Conservation (phyloP, 2,888 invertebrate genomes). For the Galerucella nymphaeae region DNA sequence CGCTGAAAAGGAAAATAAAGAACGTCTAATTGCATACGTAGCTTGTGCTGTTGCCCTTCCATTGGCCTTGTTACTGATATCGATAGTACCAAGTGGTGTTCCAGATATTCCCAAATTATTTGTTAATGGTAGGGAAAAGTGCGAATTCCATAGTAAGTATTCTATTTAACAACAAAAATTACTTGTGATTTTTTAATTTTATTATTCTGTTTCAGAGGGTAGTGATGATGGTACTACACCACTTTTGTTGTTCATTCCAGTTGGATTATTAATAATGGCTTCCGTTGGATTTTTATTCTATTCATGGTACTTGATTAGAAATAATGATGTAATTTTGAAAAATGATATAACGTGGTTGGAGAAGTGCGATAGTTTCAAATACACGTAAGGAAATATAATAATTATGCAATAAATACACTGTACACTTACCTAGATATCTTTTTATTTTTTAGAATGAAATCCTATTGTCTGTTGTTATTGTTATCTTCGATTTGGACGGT, state of each 20-base stretch:
- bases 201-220: background rate
- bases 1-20: background rate
- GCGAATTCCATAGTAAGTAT: slow-evolving; percentile 56
- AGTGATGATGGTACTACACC: slow-evolving; percentile 42
- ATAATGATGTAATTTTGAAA: slow-evolving; percentile 26
- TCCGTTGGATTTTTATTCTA: slow-evolving; percentile 41
- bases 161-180: too few relatives aligned
- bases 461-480: slow-evolving; percentile 43
- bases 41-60: slow-evolving; percentile 48
- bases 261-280: slow-evolving; percentile 45
- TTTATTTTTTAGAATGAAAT: slow-evolving; percentile 46
- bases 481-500: slow-evolving; percentile 47
- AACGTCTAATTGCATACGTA: slow-evolving; percentile 44
- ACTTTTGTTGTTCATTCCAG: slow-evolving; percentile 47
- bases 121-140: slow-evolving; percentile 50
- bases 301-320: slow-evolving; percentile 37
- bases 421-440: too few relatives aligned
- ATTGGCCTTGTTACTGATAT: slow-evolving; percentile 48
- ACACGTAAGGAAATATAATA: too few relatives aligned
- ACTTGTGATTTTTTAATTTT: background rate
- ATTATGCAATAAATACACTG: too few relatives aligned
- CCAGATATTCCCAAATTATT: slow-evolving; percentile 55
- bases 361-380: slow-evolving; percentile 44
- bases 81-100: slow-evolving; percentile 46
- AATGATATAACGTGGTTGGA: slow-evolving; percentile 47